phyloP scores from a whole-genome alignment of 2,113 vertebrate species.

The Acanthochromis polyacanthus region DNA sequence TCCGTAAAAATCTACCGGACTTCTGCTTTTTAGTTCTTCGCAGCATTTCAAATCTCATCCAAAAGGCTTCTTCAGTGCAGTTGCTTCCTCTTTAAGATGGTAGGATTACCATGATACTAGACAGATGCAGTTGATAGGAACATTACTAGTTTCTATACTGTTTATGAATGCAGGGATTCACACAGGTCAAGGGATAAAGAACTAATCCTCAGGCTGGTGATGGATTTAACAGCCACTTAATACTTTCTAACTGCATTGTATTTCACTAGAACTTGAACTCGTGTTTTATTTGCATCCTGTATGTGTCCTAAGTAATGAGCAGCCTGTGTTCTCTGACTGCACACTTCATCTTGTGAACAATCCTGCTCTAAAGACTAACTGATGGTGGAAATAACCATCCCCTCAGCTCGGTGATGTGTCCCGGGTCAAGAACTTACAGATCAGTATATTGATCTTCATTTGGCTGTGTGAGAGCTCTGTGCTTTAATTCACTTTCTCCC shows the following conservation, averaged over 20 bases:
- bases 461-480: conserved; percentile 20
- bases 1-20: too few species aligned
- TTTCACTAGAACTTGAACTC: too few species aligned
- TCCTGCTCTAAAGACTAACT: conserved; percentile 28
- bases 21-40: too few species aligned
- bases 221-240: not conserved
- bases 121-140: too few species aligned
- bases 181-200: too few species aligned
- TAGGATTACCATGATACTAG: too few species aligned
- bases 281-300: not conserved
- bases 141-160: too few species aligned
- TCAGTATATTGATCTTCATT: conserved; percentile 66
- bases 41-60: too few species aligned
- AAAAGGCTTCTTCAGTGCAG: too few species aligned
- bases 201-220: not conserved
- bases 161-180: too few species aligned
- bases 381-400: conserved; percentile 39
- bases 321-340: conserved; percentile 7
- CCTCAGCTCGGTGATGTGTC: conserved; percentile 35
- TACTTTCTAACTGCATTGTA: not conserved
- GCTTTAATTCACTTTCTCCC: conserved; percentile 44
- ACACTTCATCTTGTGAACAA: conserved; percentile 32
- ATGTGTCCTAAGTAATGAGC: conserved; percentile 12
- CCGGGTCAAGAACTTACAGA: conserved; percentile 37
- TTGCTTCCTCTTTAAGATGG: too few species aligned